Percentiles rank a stretch among this genome's conserved stretches.
phyloP scores from a whole-genome alignment of 1,140 invertebrate genomes.

The Brachionus plicatilis region DNA sequence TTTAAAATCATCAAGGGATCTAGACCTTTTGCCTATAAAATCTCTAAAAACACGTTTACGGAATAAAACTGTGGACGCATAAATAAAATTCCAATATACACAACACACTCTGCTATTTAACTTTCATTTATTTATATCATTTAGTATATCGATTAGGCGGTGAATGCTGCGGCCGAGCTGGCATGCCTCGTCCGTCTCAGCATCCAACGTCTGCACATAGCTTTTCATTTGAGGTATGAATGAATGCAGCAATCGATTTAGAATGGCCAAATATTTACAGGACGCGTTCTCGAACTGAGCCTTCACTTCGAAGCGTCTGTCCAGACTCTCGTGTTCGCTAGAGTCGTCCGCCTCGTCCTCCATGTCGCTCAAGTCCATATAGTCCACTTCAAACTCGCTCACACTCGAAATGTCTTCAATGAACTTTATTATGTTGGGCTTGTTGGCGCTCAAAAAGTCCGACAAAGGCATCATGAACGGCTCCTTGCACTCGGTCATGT shows the following conservation, averaged over 20 bases:
- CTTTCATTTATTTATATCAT: slow-evolving; percentile 8
- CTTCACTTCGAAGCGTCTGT: not conserved
- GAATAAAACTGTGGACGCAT: not conserved
- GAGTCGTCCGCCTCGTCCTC: not conserved
- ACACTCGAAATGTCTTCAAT: slow-evolving; percentile 20
- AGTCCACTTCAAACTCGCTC: not conserved
- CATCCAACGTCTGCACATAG: not conserved
- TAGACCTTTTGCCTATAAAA: slow-evolving; percentile 4
- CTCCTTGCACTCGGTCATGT: slow-evolving; percentile 39
- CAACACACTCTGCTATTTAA: not conserved
- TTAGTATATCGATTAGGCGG: not conserved
- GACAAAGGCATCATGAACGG: slow-evolving; percentile 34
- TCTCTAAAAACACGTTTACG: slow-evolving; percentile 15
- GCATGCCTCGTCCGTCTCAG: not conserved
- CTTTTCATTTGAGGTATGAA: slow-evolving; percentile 25
- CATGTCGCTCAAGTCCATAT: not conserved
- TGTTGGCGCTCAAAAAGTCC: slow-evolving; percentile 24
- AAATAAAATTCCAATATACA: not conserved
- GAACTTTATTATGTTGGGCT: slow-evolving; percentile 36
- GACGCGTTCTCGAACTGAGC: slow-evolving; percentile 21
- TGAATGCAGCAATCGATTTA: not conserved
- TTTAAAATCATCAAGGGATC: not conserved
- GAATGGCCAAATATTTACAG: slow-evolving; percentile 33
- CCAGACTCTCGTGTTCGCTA: not conserved
- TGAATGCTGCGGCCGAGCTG: not conserved